Base-by-base conservation (phyloP, 2,888 invertebrate genomes). In the Synergus laeviventris region DNA sequence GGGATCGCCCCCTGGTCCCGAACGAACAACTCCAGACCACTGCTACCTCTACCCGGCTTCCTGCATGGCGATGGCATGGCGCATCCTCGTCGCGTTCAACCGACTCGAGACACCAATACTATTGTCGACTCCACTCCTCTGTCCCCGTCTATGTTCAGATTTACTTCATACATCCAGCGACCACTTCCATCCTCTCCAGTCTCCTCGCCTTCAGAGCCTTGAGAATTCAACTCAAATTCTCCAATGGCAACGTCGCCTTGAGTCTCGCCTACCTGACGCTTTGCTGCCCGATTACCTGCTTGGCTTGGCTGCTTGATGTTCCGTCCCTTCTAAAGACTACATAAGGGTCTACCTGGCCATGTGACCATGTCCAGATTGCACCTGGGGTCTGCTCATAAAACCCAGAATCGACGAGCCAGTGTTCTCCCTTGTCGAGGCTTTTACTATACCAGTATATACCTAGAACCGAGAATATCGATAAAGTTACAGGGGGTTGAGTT, bases 31-130 rank as follows among this genome's bases (percentile, higher is more conserved):
- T 49, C 60, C 74, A 74, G 73, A 64, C 79, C 74, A 62, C 74
- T 62, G 9, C 39, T 42, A 59, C 79, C 59, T 59, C 61, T 74
- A 24, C 70, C 45, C 64, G 74, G 74, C 74, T 74, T 74, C 74
- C 62, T 74, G 60, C 74, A 75, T 73, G 62, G 76, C 78, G 77
- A 61, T 36, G 61, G 66, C 74, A 74, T 73, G 62, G 76, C 78
- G 77, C 79, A 79, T 79, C 79, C 78, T 79, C 78, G 74, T 73
- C 76, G 76, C 76, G 74, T 76, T 78, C 64, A 76, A 73, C 39
- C 16, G 64, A 73, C 21, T 66, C 56, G 49, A 66, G 45, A 18
- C 74, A 74, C 78, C 70, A 64, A 75, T 45, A 78, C 64, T 56
- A 77, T 24, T 16, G 42, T 73, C 74, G 62, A 76, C 76, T 59